Evolutionary conservation across 2,113 vertebrate genomes (phyloP).

Genomic region (Ramphastos sulfuratus): DNA sequence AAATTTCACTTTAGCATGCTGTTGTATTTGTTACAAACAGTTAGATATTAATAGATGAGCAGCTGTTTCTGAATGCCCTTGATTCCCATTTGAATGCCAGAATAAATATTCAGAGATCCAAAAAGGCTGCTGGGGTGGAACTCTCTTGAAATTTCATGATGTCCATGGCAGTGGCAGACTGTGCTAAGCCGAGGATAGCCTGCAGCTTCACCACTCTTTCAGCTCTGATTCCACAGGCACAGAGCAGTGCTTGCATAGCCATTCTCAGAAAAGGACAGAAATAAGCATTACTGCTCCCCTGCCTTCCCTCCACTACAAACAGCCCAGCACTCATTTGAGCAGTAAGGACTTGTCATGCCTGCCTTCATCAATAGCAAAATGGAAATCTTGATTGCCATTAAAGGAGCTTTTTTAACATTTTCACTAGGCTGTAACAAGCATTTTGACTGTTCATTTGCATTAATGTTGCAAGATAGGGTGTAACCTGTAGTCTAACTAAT

Average conservation of each 20-base stretch:
- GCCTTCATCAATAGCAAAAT: neutral
- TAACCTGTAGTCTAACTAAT: constrained; percentile 67
- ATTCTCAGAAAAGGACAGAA: neutral
- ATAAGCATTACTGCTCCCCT: neutral
- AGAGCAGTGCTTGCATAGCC: neutral
- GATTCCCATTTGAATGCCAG: neutral
- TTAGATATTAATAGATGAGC: neutral
- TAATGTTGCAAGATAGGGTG: constrained; percentile 49
- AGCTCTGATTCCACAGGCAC: fast-evolving
- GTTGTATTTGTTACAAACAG: neutral
- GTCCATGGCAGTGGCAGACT: neutral
- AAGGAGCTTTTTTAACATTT: neutral
- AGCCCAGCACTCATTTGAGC: neutral
- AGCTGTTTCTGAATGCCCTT: neutral
- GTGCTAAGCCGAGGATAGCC: fast-evolving
- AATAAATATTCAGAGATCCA: neutral
- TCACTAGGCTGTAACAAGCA: neutral
- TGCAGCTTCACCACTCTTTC: neutral
- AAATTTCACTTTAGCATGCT: neutral
- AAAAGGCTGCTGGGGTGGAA: neutral
- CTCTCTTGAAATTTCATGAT: neutral
- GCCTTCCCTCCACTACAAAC: neutral
- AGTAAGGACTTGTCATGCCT: constrained; percentile 8
- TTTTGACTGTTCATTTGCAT: constrained; percentile 58
- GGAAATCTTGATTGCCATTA: constrained; percentile 22